phyloP scores from a whole-genome alignment of 2,113 vertebrate species.

The Podarcis muralis region DNA sequence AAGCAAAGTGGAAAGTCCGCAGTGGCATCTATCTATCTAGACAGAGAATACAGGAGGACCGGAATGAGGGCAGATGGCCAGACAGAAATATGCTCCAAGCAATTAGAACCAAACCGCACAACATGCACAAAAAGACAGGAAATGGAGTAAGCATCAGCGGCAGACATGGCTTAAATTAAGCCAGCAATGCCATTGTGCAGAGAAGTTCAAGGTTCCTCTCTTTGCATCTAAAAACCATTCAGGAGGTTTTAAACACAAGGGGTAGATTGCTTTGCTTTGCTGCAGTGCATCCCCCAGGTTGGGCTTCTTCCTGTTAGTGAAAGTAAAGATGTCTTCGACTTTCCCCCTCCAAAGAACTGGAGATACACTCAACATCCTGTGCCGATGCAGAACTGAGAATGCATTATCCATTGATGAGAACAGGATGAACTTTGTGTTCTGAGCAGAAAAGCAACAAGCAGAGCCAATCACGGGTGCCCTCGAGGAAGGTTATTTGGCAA shows the following conservation, averaged over 20 bases:
- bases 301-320: neutral
- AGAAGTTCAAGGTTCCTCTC: neutral
- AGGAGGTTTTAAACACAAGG: neutral
- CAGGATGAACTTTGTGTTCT: constrained; percentile 22
- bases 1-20: neutral
- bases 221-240: constrained; percentile 31
- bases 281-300: constrained; percentile 15
- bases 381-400: neutral
- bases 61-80: neutral
- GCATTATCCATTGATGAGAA: constrained; percentile 16
- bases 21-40: neutral
- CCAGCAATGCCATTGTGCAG: neutral
- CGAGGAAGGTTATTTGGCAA: constrained; percentile 18
- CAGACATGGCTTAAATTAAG: constrained; percentile 6
- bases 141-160: neutral
- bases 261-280: constrained; percentile 26
- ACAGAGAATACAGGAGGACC: neutral
- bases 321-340: constrained; percentile 30
- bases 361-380: constrained; percentile 21
- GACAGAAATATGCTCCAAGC: neutral
- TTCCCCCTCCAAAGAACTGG: constrained; percentile 21
- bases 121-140: neutral
- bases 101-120: neutral
- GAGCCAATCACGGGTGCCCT: constrained; percentile 3
- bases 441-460: constrained; percentile 8